Evolutionary conservation across 2,888 invertebrate species (phyloP).

Genomic region (Anoncus sp.): DNA sequence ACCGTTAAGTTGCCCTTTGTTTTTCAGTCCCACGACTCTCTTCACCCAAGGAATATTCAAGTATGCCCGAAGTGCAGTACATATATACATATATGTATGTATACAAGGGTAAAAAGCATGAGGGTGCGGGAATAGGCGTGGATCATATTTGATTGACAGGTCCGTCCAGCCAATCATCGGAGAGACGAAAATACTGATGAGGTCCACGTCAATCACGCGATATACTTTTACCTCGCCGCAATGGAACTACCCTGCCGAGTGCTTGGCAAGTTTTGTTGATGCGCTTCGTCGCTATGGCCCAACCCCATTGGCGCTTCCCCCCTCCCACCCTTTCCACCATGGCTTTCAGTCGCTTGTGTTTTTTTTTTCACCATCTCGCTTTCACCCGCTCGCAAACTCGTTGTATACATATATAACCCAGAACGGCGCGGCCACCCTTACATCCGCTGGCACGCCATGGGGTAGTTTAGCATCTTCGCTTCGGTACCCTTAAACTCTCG

Average conservation of each 20-base stretch:
- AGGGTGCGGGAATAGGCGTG: constrained; percentile 83
- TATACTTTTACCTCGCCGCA: constrained; percentile 80
- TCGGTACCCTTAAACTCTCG: constrained; percentile 63
- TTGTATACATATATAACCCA: constrained; percentile 50
- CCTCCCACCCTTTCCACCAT: constrained; percentile 64
- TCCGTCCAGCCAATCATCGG: constrained; percentile 90
- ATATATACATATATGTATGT: constrained; percentile 3
- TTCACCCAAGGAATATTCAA: constrained; percentile 31
- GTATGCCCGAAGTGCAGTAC: neutral
- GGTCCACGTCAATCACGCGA: constrained; percentile 90
- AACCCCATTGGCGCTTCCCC: constrained; percentile 60
- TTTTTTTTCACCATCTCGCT: constrained; percentile 62
- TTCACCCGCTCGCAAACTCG: constrained; percentile 64
- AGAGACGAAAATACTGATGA: constrained; percentile 90
- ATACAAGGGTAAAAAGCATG: constrained; percentile 38
- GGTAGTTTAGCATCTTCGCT: constrained; percentile 80
- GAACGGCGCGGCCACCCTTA: constrained; percentile 76
- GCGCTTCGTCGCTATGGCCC: constrained; percentile 51
- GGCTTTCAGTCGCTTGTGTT: constrained; percentile 65
- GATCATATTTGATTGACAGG: constrained; percentile 91
- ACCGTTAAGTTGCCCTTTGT: too few species aligned
- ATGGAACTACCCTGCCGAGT: constrained; percentile 55
- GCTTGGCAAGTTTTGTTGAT: constrained; percentile 61
- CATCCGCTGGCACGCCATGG: constrained; percentile 79
- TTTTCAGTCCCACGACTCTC: neutral